These are phyloP conservation scores for Lampris megalopsis DNA, from an alignment of 2,113 vertebrate species.

Conservation along the genomic window DNA sequence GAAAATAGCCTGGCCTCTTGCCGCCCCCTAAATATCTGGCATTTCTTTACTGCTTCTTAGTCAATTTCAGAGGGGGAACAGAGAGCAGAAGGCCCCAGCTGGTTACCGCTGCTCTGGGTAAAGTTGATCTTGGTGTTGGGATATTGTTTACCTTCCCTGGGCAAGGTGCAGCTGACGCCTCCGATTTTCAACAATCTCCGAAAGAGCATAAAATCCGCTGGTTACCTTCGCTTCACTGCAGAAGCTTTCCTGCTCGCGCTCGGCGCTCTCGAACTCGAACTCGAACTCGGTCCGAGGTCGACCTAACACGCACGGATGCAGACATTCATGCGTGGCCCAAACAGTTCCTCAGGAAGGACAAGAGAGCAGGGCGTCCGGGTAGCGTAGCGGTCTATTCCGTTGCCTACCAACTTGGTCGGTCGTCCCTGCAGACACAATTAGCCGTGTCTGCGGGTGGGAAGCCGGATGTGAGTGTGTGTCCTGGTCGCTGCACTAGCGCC, in stretches of 20 bases:
- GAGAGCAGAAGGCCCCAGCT: conserved; percentile 58
- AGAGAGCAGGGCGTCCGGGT: too few relatives aligned
- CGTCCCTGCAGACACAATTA: too few relatives aligned
- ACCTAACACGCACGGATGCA: conserved; percentile 41
- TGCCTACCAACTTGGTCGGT: too few relatives aligned
- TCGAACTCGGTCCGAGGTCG: conserved; percentile 34
- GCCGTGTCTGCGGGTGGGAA: too few relatives aligned
- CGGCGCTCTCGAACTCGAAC: conserved; percentile 44
- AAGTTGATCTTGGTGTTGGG: conserved; percentile 47
- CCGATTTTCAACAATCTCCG: conserved; percentile 60
- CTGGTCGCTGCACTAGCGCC: too few relatives aligned
- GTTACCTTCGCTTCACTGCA: conserved; percentile 64
- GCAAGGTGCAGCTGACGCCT: conserved; percentile 70
- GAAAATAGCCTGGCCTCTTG: conserved; percentile 6
- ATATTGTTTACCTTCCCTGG: conserved; percentile 53
- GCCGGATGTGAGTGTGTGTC: too few relatives aligned
- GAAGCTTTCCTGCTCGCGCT: conserved; percentile 39
- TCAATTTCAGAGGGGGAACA: conserved; percentile 36
- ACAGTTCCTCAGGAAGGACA: not conserved
- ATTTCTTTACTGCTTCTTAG: conserved; percentile 15
- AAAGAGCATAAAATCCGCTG: conserved; percentile 61
- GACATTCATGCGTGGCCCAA: conserved; percentile 20
- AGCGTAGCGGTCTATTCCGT: too few relatives aligned
- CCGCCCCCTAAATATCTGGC: conserved; percentile 32
- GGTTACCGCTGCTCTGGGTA: conserved; percentile 36